Percentiles rank a stretch among this genome's conserved stretches.
Conservation (phyloP, 2,888 invertebrate genomes). For the Cryptus viduatorius region DNA sequence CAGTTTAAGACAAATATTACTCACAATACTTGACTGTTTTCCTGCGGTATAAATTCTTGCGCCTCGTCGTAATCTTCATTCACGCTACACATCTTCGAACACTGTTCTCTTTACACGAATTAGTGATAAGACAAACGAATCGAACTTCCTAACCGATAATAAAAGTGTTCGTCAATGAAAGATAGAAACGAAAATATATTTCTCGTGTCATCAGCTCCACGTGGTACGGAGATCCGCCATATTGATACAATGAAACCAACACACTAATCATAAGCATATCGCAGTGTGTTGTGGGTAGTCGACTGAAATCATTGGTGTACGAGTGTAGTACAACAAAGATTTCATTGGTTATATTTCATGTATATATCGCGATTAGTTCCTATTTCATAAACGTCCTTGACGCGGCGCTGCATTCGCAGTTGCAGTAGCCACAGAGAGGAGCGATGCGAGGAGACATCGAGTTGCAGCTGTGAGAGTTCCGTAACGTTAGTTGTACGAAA, state of each 20-base stretch:
- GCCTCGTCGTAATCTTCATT: constrained; percentile 63
- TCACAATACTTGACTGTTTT: constrained; percentile 48
- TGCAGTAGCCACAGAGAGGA: constrained; percentile 45
- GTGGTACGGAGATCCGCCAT: constrained; percentile 40
- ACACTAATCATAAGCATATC: background rate
- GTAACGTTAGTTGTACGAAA: constrained; percentile 8
- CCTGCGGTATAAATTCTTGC: constrained; percentile 49
- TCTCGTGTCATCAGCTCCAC: constrained; percentile 30
- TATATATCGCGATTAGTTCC: constrained; percentile 29
- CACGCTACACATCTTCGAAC: constrained; percentile 63
- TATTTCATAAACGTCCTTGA: constrained; percentile 55
- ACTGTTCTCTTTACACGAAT: background rate
- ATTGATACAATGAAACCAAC: constrained; percentile 18
- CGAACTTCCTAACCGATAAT: background rate
- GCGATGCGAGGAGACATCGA: constrained; percentile 56
- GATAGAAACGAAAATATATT: background rate
- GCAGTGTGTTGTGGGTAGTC: constrained; percentile 9
- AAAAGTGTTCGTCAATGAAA: background rate
- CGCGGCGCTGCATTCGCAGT: constrained; percentile 58
- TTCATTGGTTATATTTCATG: constrained; percentile 32
- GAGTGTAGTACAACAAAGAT: constrained; percentile 25
- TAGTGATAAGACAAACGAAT: background rate
- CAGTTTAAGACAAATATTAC: background rate
- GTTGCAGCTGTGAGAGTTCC: constrained; percentile 61
- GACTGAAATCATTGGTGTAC: constrained; percentile 26